Conservation (phyloP, 2,113 vertebrate genomes). For the Halcyon senegalensis region DNA sequence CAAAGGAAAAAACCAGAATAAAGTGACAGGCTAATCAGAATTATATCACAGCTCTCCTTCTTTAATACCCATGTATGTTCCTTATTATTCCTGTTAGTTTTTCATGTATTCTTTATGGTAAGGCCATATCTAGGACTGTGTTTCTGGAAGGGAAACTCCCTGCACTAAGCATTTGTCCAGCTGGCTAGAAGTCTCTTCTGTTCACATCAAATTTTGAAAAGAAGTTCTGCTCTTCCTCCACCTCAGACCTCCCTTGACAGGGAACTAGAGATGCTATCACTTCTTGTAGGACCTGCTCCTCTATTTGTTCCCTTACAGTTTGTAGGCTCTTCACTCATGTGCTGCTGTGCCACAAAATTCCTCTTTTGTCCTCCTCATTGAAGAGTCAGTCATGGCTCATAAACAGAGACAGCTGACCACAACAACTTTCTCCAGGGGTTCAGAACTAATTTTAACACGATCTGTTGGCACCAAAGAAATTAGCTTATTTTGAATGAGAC, state of each 20-base stretch:
- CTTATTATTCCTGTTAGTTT: neutral
- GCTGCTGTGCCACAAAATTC: neutral
- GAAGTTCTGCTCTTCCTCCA: neutral
- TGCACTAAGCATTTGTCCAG: neutral
- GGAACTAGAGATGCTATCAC: neutral
- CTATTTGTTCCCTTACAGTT: neutral
- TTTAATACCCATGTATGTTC: neutral
- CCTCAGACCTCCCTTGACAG: neutral
- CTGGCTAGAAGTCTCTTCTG: neutral
- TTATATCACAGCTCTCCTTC: neutral
- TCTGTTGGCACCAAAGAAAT: neutral
- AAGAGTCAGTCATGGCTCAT: neutral
- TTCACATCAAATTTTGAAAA: neutral
- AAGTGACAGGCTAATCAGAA: neutral
- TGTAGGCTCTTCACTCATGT: neutral
- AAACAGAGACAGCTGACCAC: neutral
- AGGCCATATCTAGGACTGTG: neutral
- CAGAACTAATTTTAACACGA: neutral
- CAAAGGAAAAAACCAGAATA: neutral
- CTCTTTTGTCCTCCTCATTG: neutral
- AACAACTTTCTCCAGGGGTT: neutral
- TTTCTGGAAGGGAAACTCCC: neutral
- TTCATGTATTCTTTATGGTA: neutral
- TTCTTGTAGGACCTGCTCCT: neutral
- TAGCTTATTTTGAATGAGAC: neutral